phyloP scores from a whole-genome alignment of 2,113 vertebrate species.

The Actenoides lindsayi region DNA sequence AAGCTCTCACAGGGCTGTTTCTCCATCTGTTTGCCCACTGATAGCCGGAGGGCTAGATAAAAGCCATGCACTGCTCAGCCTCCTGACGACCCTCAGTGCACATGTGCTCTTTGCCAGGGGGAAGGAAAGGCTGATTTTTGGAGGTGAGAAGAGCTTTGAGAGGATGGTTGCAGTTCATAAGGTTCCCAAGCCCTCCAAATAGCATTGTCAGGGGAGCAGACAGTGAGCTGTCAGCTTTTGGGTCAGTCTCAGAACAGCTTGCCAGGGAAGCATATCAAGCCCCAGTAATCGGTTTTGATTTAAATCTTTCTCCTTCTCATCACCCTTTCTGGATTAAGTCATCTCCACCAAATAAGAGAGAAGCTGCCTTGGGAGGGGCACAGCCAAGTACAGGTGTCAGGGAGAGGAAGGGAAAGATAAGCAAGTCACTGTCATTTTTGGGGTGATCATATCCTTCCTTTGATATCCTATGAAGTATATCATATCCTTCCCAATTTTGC shows the following conservation, averaged over 20 bases:
- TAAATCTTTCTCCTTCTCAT: conserved; percentile 55
- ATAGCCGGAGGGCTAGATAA: neutral
- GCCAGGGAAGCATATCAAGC: conserved; percentile 35
- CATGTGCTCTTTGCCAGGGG: neutral
- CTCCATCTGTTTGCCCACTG: neutral
- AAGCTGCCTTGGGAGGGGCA: neutral
- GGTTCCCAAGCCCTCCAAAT: neutral
- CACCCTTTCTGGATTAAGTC: conserved; percentile 40
- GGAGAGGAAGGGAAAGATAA: neutral
- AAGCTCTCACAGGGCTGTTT: neutral
- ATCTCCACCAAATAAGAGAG: neutral
- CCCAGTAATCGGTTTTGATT: conserved; percentile 37
- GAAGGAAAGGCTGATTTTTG: neutral
- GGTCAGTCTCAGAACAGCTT: conserved; percentile 32
- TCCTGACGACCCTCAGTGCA: neutral
- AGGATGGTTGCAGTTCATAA: neutral
- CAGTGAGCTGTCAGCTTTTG: conserved; percentile 22
- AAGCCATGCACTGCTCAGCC: fast-evolving
- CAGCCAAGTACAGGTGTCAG: neutral
- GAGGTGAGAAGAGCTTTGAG: neutral
- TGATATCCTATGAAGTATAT: too few relatives aligned
- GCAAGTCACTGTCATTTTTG: neutral
- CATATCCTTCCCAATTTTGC: too few relatives aligned
- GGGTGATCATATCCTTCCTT: too few relatives aligned
- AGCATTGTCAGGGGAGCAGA: neutral